Base-by-base conservation (phyloP, 2,797 vertebrate genomes). In the Melanotaenia pygmaea region DNA sequence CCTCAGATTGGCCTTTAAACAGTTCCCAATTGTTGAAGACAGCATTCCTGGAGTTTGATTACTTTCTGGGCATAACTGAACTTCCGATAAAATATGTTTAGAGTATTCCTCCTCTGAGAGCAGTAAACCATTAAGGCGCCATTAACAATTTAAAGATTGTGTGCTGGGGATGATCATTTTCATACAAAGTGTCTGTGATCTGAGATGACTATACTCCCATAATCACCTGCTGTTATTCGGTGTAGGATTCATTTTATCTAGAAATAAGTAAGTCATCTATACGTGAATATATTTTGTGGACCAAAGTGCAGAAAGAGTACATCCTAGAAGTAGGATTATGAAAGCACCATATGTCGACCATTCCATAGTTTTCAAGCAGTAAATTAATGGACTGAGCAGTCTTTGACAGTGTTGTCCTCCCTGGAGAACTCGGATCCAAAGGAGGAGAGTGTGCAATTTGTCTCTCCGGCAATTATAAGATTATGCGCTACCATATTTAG, bases 141-240 rank as follows among this genome's bases (percentile, higher is more conserved):
- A 56, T 4, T 13, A 26, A 16, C 53, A 5, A 28, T 53, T 12
- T n/a, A 8, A 1, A 50, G 18, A 3, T 10, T n/a, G 45, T n/a
- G 45, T 50, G 8, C 5, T 50, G 2, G 18, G 45, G 45, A 50
- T n/a, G 2, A 50, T 4, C 43, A 47, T 20, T n/a, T n/a, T 50
- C 9, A 62, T 45, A 0, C 0, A 20, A 9, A 4, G 37, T 9
- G 18, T 1, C 61, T 38, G 8, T 63, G 11, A 32, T 63, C 61
- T 34, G 61, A 63, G 20, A 50, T 50, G 12, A 34, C 61, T n/a
- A 0, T 22, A 18, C 28, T 20, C 20, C 43, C 43, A 32, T 50
- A 8, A 18, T 32, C 28, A 0, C 28, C 22, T 34, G n/a, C 28
- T 3, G n/a, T 34, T 28, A 50, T 34, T 20, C 13, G 0, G 20